These are phyloP conservation scores for Oryzias curvinotus DNA, from an alignment of 2,113 vertebrate genomes.

Conservation along the genomic window DNA sequence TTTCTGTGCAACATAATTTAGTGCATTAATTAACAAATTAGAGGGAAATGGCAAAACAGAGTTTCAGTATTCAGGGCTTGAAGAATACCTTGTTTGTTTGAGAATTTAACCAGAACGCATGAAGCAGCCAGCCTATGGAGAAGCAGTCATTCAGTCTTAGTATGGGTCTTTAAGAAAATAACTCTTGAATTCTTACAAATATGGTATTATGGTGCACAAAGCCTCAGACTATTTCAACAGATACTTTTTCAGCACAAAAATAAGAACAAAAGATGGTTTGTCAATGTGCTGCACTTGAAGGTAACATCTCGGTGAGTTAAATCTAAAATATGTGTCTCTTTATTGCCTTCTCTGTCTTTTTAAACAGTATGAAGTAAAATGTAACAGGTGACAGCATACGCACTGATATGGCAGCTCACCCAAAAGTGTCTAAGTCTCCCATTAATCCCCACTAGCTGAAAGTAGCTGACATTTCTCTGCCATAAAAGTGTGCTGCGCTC, in stretches of 20 bases:
- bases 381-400: slow-evolving; percentile 78
- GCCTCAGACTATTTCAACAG: slow-evolving; percentile 18
- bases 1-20: background rate
- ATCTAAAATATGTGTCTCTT: background rate
- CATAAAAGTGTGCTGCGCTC: background rate
- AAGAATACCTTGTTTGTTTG: background rate
- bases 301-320: background rate
- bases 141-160: slow-evolving; percentile 14
- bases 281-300: background rate
- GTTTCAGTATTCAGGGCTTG: background rate
- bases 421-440: background rate
- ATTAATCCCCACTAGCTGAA: no score
- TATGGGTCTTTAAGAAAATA: slow-evolving; percentile 21
- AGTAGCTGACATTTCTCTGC: slow-evolving; percentile 5
- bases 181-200: slow-evolving; percentile 39
- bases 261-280: background rate
- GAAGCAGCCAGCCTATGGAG: slow-evolving; percentile 23
- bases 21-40: background rate
- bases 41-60: background rate
- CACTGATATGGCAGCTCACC: slow-evolving; percentile 78
- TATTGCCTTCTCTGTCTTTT: background rate
- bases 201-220: slow-evolving; percentile 16
- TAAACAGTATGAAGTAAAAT: slow-evolving; percentile 17
- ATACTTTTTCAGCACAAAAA: background rate
- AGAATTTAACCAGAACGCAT: slow-evolving; percentile 32